Percentiles rank a stretch among this genome's conserved stretches.
These are phyloP conservation scores for Choloepus hoffmanni DNA, from an alignment of 2,113 vertebrate genomes.

Conservation along the genomic window DNA sequence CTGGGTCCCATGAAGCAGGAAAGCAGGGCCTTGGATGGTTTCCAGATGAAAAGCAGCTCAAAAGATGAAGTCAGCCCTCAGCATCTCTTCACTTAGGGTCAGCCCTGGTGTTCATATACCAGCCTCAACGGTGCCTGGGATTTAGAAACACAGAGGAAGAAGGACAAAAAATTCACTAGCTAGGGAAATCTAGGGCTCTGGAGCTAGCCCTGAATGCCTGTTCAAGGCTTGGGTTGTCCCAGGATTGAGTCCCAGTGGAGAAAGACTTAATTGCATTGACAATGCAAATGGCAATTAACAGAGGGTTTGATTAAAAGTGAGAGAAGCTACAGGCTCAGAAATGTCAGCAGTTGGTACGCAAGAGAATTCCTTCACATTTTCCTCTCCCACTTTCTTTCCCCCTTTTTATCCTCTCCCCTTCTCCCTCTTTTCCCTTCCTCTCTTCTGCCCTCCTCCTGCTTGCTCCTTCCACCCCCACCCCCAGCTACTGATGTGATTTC, in stretches of 20 bases:
- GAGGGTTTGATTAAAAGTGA: slow-evolving; percentile 63
- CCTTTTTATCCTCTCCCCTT: not conserved
- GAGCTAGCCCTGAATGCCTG: not conserved
- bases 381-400: not conserved
- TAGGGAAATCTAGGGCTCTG: not conserved
- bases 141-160: not conserved
- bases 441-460: not conserved
- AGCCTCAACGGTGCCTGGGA: not conserved
- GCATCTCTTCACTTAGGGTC: not conserved
- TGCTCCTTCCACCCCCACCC: not conserved
- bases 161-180: not conserved
- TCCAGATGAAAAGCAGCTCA: slow-evolving; percentile 13
- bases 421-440: not conserved
- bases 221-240: slow-evolving; percentile 44
- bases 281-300: slow-evolving; percentile 63
- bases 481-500: slow-evolving; percentile 64
- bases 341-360: slow-evolving; percentile 9
- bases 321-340: slow-evolving; percentile 57
- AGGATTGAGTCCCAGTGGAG: slow-evolving; percentile 64
- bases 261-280: slow-evolving; percentile 62
- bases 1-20: not conserved
- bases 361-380: slow-evolving; percentile 41
- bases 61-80: not conserved
- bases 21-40: not conserved
- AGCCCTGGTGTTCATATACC: not conserved